These are phyloP conservation scores for Ctena decussata DNA, from an alignment of 2,888 invertebrate genomes.

Conservation along the genomic window DNA sequence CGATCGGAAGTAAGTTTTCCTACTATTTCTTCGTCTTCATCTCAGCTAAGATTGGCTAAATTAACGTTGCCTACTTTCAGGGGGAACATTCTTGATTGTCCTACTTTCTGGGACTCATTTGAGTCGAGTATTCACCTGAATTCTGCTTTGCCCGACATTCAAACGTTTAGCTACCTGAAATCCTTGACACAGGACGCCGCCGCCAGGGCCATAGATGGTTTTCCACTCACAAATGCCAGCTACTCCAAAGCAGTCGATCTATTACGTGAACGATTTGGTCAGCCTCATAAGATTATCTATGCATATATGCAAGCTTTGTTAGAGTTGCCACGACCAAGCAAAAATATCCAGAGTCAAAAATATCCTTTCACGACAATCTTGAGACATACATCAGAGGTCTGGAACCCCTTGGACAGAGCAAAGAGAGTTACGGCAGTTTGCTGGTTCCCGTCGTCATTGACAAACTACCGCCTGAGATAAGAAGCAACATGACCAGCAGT, in stretches of 20 bases:
- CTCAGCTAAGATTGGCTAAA: conserved; percentile 1
- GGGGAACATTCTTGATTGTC: conserved; percentile 12
- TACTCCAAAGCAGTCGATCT: conserved; percentile 11
- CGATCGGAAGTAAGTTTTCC: neutral
- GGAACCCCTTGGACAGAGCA: conserved; percentile 38
- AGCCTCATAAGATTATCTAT: conserved; percentile 14
- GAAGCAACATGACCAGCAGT: conserved; percentile 12
- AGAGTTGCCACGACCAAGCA: conserved; percentile 19
- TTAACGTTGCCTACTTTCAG: conserved; percentile 14
- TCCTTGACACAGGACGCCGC: conserved; percentile 13
- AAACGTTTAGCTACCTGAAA: conserved; percentile 15
- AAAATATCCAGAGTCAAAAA: neutral
- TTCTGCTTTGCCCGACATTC: conserved; percentile 1
- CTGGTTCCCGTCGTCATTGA: conserved; percentile 37
- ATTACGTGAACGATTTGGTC: conserved; percentile 7
- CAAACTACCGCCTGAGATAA: conserved; percentile 31
- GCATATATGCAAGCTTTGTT: conserved; percentile 29
- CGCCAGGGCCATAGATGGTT: neutral
- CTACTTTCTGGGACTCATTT: conserved; percentile 23
- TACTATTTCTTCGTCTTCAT: neutral
- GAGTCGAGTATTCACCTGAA: conserved; percentile 20
- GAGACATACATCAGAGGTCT: conserved; percentile 41
- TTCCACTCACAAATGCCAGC: conserved; percentile 17
- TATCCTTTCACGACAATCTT: conserved; percentile 39
- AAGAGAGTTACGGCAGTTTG: conserved; percentile 35